Evolutionary conservation across 2,113 vertebrate genomes (phyloP), one percentile per base, ranked within the genome.

Genomic region (Trichechus manatus): DNA sequence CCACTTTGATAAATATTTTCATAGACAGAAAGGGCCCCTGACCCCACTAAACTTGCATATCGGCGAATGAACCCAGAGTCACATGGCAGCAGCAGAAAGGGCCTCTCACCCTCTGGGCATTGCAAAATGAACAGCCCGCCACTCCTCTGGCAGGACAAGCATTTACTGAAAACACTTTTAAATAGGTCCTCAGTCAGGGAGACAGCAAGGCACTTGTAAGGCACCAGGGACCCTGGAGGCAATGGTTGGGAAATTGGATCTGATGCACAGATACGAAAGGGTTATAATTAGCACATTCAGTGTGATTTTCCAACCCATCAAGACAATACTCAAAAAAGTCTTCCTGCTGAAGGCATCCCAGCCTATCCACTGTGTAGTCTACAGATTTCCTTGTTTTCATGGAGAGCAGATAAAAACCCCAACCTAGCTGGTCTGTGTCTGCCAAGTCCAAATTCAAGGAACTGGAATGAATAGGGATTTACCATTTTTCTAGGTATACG

Each of bases 261-360:
- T 1, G 27, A 93, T 74, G 95, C 92, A 53, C 84, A 92, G 95
- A 85, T 96, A 96, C 90, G 87, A 95, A 82, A 82, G 80, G 56
- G 50, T 87, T 95, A 85, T 95, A 94, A 93, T 97, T 88, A 95
- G 87, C 64, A 85, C 75, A 68, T 50, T 89, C 64, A 47, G 56
- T 20, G 72, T 59, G 70, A 82, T 82, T 95, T 95, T 89, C 80
- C 77, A 83, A 89, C 80, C 59, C 72, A 63, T 80, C 68, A 36
- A 93, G 81, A 84, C 88, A 66, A 70, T 90, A 80, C 92, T 87
- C 86, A 56, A 82, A 64, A 87, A 97, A 88, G 75, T 78, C 75
- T 81, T 95, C 47, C 47, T 93, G 72, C 79, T 74, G 9, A 80
- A 8, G 25, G 63, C 39, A 14, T 31, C 74, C 39, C 56, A 47